Evolutionary conservation across 2,888 invertebrate genomes (phyloP).

Genomic region (Nebria brevicollis): DNA sequence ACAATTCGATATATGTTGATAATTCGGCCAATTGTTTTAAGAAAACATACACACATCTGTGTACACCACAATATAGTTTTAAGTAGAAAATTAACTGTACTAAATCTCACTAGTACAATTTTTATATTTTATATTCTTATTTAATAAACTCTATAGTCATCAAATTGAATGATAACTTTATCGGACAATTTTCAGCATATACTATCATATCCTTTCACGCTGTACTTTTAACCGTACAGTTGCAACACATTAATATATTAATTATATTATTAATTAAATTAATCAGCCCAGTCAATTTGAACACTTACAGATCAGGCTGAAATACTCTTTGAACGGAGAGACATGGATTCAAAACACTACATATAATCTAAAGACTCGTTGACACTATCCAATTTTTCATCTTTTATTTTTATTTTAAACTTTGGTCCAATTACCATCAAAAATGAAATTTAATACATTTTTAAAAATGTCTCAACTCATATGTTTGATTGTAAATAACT

Average conservation of each 20-base stretch:
- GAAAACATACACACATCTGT: background rate
- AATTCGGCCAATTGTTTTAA: background rate
- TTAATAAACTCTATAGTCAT: background rate
- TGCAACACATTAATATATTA: background rate
- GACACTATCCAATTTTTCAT: conserved; percentile 4
- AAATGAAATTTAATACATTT: too few species aligned
- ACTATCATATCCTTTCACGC: background rate
- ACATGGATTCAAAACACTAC: conserved; percentile 32
- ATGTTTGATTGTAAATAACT: too few species aligned
- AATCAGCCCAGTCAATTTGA: background rate
- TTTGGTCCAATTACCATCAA: too few species aligned
- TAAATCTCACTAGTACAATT: background rate
- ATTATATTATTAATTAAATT: background rate
- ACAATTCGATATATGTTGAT: background rate
- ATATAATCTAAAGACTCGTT: background rate
- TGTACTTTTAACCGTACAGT: background rate
- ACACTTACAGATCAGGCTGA: conserved; percentile 30
- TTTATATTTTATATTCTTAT: background rate
- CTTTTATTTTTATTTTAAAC: too few species aligned
- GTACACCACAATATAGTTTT: background rate
- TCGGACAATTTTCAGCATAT: background rate
- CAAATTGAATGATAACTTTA: background rate
- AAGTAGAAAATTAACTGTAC: conserved; percentile 1
- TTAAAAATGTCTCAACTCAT: too few species aligned
- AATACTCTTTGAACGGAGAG: conserved; percentile 41